Evolutionary conservation across 2,888 invertebrate genomes (phyloP), one percentile per base, ranked within the genome.

Genomic region (Drosophila testacea): DNA sequence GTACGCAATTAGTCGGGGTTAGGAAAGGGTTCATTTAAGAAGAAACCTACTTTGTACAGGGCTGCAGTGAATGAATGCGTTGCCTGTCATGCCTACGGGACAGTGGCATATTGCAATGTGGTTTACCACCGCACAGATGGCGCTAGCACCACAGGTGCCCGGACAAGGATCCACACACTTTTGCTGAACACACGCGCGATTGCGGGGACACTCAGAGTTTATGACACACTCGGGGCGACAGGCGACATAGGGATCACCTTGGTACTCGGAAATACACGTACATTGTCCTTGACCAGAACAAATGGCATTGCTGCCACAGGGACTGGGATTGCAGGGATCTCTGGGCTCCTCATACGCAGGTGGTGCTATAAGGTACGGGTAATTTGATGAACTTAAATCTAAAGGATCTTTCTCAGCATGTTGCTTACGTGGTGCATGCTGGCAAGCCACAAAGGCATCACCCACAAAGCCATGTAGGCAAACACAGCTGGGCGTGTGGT

Each of bases 261-360:
- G 94, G 82, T 96, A 96, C 51, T 95, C 95, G 2, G 94, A 93
- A 42, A 92, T 93, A 88, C 96, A 96, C 36, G 93, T 93, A 86
- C 96, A 96, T 6, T 95, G 77, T 4, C 94, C 95, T 73, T 95
- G 94, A 6, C 82, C 85, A 4, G 94, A 94, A 90, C 97, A 97
- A 70, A 94, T 92, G 16, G 97, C 95, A 91, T 96, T 96, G 41
- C 95, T 93, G 57, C 97, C 97, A 92, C 97, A 97, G 28, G 96
- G 96, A 86, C 95, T 96, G 5, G 96, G 96, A 79, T 94, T 94
- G 60, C 92, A 92, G 5, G 96, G 96, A 92, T 93, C 93, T 13
- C 89, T 79, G 11, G 92, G 92, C 41, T 93, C 93, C 48, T 89
- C 85, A 54, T 78, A 79, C 11, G 51, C 44, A 27, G 82, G 62